Conservation (phyloP, 2,888 invertebrate genomes). For the Agrotis puta region DNA sequence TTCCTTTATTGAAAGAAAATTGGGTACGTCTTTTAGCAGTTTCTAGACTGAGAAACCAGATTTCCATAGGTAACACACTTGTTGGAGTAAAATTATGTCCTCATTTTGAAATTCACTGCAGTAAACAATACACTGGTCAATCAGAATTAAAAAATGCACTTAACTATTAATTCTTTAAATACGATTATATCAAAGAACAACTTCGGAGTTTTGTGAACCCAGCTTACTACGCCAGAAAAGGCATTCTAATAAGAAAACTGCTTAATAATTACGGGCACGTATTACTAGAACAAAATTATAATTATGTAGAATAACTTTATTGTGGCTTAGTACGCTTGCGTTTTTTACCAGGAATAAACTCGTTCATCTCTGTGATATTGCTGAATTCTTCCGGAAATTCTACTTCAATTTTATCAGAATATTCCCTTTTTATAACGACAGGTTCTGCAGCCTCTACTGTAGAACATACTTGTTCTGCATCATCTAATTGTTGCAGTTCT, state of each 20-base stretch:
- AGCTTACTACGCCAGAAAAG: neutral
- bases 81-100: neutral
- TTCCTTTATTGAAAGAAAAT: slow-evolving; percentile 20
- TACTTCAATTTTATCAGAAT: slow-evolving; percentile 1
- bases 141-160: slow-evolving; percentile 2
- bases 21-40: slow-evolving; percentile 3
- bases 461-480: slow-evolving; percentile 3
- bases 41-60: neutral
- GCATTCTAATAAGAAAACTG: neutral
- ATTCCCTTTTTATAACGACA: slow-evolving; percentile 43
- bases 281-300: neutral
- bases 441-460: neutral
- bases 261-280: neutral
- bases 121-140: neutral
- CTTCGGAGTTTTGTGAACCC: neutral
- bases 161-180: neutral
- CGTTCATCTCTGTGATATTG: slow-evolving; percentile 1
- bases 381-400: slow-evolving; percentile 7
- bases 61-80: slow-evolving; percentile 3
- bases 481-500: slow-evolving; percentile 54
- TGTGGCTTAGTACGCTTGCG: slow-evolving; percentile 3
- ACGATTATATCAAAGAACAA: neutral
- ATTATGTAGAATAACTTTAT: slow-evolving; percentile 2
- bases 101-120: slow-evolving; percentile 1
- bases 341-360: slow-evolving; percentile 1